These are phyloP conservation scores for Leptodirus hochenwartii DNA, from an alignment of 2,888 invertebrate species.

Conservation along the genomic window DNA sequence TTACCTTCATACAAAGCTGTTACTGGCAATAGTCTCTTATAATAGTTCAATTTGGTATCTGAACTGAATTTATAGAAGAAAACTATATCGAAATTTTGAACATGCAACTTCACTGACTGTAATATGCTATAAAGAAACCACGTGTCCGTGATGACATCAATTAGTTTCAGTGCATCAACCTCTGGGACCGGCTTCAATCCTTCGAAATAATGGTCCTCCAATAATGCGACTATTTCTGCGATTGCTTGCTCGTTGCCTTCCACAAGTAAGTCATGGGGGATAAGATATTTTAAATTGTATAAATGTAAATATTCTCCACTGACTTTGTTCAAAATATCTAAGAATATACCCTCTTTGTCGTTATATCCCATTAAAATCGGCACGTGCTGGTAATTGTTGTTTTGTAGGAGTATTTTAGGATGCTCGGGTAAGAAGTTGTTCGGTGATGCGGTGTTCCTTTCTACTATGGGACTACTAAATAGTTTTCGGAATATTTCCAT, in stretches of 20 bases:
- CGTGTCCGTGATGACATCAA: conserved; percentile 12
- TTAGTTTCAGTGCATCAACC: conserved; percentile 4
- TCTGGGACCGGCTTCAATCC: too few species aligned
- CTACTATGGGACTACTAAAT: too few species aligned
- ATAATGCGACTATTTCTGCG: conserved; percentile 8
- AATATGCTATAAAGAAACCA: conserved; percentile 12
- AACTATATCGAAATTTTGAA: conserved; percentile 10
- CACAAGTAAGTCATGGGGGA: conserved; percentile 10
- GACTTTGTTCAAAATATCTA: background rate
- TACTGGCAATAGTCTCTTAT: conserved; percentile 10
- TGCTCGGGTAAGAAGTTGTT: too few species aligned
- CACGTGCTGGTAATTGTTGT: conserved; percentile 8
- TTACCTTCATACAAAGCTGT: conserved; percentile 7
- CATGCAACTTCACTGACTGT: conserved; percentile 10
- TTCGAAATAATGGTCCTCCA: conserved; percentile 10
- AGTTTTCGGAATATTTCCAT: too few species aligned
- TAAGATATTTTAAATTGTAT: conserved; percentile 7
- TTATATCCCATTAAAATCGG: conserved; percentile 11
- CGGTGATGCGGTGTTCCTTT: too few species aligned
- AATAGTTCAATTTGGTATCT: conserved; percentile 12
- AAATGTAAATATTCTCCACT: conserved; percentile 8
- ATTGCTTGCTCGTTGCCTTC: too few species aligned
- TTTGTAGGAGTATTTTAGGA: too few species aligned
- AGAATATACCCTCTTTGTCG: conserved; percentile 9
- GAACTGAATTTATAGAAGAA: conserved; percentile 13